These are phyloP conservation scores for Lichenostomus cassidix DNA, from an alignment of 2,113 vertebrate species.

Conservation along the genomic window DNA sequence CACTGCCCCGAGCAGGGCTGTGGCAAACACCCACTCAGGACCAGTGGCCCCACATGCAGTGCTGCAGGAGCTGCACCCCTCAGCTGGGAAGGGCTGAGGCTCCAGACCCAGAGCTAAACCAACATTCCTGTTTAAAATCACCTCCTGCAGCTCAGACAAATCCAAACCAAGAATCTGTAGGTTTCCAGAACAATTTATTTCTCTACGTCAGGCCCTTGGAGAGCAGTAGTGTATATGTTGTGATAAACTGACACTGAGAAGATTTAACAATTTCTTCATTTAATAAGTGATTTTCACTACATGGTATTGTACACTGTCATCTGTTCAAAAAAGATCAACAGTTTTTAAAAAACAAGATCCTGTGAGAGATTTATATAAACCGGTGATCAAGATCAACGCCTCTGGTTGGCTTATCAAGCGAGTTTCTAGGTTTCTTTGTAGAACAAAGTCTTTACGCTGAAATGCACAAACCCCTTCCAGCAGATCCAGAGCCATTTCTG, in stretches of 20 bases:
- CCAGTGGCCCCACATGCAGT: accelerated
- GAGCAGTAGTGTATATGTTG: constrained; percentile 43
- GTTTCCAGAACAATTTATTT: constrained; percentile 74
- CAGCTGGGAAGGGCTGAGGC: not conserved
- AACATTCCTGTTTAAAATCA: not conserved
- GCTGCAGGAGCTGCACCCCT: not conserved
- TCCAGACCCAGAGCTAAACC: not conserved
- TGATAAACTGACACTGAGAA: constrained; percentile 71
- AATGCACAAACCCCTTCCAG: constrained; percentile 40
- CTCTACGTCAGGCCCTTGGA: constrained; percentile 31
- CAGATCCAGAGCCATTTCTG: constrained; percentile 49
- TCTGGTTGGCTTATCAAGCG: constrained; percentile 51
- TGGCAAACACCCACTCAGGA: not conserved
- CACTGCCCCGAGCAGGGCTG: not conserved
- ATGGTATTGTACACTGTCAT: constrained; percentile 77
- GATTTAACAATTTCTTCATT: constrained; percentile 77
- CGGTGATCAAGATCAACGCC: constrained; percentile 60
- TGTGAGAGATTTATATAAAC: constrained; percentile 74
- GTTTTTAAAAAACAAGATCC: constrained; percentile 75
- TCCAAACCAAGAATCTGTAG: constrained; percentile 4
- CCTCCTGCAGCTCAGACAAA: constrained; percentile 41
- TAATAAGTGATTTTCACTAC: constrained; percentile 81
- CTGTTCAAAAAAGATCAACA: constrained; percentile 78
- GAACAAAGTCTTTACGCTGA: constrained; percentile 69
- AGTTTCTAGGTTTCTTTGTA: constrained; percentile 44